Conservation (phyloP, 2,113 vertebrate genomes). For the Conger conger region DNA sequence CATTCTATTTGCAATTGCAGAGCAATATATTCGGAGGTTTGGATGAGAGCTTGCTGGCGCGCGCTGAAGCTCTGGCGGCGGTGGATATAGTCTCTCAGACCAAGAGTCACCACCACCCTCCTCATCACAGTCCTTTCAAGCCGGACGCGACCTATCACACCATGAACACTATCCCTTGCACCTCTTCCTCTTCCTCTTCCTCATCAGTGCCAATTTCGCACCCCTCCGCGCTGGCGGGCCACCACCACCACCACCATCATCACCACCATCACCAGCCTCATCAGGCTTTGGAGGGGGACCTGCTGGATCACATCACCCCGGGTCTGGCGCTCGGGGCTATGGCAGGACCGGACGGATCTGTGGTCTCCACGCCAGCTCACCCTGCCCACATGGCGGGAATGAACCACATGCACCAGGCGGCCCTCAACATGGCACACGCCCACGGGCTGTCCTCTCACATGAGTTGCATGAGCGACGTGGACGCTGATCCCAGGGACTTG, state of each 20-base stretch:
- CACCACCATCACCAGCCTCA: constrained; percentile 95
- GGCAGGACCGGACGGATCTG: constrained; percentile 90
- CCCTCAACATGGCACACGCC: constrained; percentile 95
- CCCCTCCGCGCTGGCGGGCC: constrained; percentile 82
- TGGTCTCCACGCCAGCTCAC: constrained; percentile 90
- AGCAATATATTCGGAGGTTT: constrained; percentile 99
- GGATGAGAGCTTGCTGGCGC: constrained; percentile 99
- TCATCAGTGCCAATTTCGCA: constrained; percentile 93
- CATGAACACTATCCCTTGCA: constrained; percentile 97
- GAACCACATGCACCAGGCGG: constrained; percentile 98
- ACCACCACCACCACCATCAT: constrained; percentile 90
- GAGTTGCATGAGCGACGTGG: constrained; percentile 96
- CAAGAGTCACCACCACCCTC: constrained; percentile 96
- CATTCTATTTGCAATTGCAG: constrained; percentile 99
- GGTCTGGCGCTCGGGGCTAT: constrained; percentile 91
- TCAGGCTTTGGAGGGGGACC: constrained; percentile 93
- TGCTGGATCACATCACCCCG: constrained; percentile 96
- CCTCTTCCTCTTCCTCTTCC: constrained; percentile 88
- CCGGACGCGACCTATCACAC: constrained; percentile 98
- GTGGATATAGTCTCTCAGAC: constrained; percentile 97
- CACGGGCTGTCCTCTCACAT: constrained; percentile 93
- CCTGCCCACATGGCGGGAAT: constrained; percentile 94
- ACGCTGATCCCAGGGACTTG: constrained; percentile 95
- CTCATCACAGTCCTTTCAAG: constrained; percentile 98
- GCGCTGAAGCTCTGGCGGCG: constrained; percentile 98